Conservation (phyloP, 2,113 vertebrate genomes). For the Boulengerochromis microlepis region DNA sequence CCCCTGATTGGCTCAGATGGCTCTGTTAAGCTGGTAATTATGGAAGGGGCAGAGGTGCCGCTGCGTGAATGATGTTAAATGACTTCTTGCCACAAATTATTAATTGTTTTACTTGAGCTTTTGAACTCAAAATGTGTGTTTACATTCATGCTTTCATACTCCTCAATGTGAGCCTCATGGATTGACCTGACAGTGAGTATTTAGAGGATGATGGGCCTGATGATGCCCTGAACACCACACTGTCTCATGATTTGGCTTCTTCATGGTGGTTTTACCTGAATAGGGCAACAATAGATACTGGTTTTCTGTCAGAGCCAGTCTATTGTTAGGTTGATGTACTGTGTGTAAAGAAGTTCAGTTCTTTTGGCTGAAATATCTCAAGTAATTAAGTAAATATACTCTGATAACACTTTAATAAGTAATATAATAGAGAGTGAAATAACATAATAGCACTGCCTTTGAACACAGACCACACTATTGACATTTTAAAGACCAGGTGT, state of each 20-base stretch:
- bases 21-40: slow-evolving; percentile 2
- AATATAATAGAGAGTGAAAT: not conserved
- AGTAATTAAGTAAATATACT: not conserved
- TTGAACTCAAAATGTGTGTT: not conserved
- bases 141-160: not conserved
- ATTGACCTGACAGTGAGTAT: not conserved
- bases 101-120: slow-evolving; percentile 3
- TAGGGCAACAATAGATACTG: not conserved
- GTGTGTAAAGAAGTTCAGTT: not conserved
- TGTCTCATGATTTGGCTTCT: not conserved
- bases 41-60: not conserved
- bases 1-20: not conserved
- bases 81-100: not conserved
- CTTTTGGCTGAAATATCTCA: not conserved
- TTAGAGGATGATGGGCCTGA: not conserved
- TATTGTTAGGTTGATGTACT: not conserved
- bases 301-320: not conserved
- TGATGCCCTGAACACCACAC: not conserved
- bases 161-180: not conserved
- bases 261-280: not conserved
- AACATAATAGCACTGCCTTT: not conserved
- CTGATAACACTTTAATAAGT: not conserved
- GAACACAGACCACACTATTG: not conserved
- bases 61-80: not conserved
- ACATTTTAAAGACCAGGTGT: not conserved